Evolutionary conservation across 2,888 invertebrate genomes (phyloP), one percentile per base, ranked within the genome.

Genomic region (Lordiphosa andalusiaca): DNA sequence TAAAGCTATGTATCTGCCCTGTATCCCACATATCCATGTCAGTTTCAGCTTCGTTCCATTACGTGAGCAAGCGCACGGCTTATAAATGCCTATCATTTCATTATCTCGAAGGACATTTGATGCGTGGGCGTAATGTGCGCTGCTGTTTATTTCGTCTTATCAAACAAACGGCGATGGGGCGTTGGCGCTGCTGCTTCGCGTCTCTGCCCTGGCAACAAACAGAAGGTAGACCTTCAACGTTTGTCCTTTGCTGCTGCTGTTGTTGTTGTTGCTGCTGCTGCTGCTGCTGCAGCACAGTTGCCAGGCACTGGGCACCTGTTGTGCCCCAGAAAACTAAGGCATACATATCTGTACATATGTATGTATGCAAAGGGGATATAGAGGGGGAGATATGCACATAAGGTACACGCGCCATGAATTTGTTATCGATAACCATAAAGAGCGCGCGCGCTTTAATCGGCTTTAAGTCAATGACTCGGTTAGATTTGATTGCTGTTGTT

Each of bases 301-400:
- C 84, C 77, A 81, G 80, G 80, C 80, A 83, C 83, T 74, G 77
- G 80, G 80, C 80, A 83, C 80, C 81, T 83, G 84, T 83, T 83
- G 83, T 75, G 50, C 48, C 50, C 44, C 49, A 54, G 39, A 57
- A 16, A 63, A 25, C 38, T 49, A 44, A 38, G 40, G 12, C 40
- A 37, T 21, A 21, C 12, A 48, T 19, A 4, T 38, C 9, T 16
- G 16, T 41, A 21, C 0, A 35, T 40, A 47, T 35, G 16, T 30
- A 5, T 16, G 16, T 2, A n/a, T n/a, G n/a, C n/a, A n/a, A n/a
- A n/a, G n/a, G n/a, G n/a, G n/a, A n/a, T n/a, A n/a, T 16, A 16
- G 7, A 25, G 12, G 35, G 9, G 10, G 9, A 30, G 9, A 30
- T 9, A 30, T 30, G 7, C 2, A 30, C 30, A 30, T 30, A 30